Evolutionary conservation across 2,888 invertebrate genomes (phyloP), one percentile per base, ranked within the genome.

Genomic region (Melanchra persicariae): DNA sequence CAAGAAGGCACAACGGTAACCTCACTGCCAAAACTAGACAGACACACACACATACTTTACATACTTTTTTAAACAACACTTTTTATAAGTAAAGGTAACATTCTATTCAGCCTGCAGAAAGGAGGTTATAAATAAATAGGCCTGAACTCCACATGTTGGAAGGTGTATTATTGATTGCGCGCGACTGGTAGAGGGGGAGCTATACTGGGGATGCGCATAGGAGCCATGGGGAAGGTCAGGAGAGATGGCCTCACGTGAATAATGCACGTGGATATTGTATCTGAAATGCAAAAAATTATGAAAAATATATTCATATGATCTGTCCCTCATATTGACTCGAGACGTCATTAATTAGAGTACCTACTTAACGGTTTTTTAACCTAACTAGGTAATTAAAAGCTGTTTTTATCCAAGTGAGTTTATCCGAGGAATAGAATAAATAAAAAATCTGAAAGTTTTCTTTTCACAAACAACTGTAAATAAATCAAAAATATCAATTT

Each of bases 161-260:
- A 89, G 87, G 89, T 88, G 87, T 85, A 79, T 84, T 93, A 93
- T 93, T 90, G 93, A 93, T 93, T 93, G 80, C 88, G 90, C 88
- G 88, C 88, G 85, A 84, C 52, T 69, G 70, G 81, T 70, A 73
- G 88, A 87, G 90, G 87, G 83, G 85, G 85, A 85, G 87, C 30
- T 83, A 6, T 40, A 87, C 84, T 86, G 84, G 87, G 85, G 91
- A 90, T 91, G 93, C 92, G 92, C 88, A 84, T 84, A 87, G 85
- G 85, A 73, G 51, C 72, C 82, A 90, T 91, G 88, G 81, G 92
- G 88, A 92, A 93, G 93, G 94, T 93, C 93, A 93, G 93, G 91
- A 89, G 75, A 78, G 51, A 52, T 54, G 57, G 55, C 17, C 63
- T 65, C 83, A 85, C 87, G 83, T 79, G 72, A 64, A 65, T 51